Conservation (phyloP, 2,113 vertebrate species). For the Pachypanchax playfairii region DNA sequence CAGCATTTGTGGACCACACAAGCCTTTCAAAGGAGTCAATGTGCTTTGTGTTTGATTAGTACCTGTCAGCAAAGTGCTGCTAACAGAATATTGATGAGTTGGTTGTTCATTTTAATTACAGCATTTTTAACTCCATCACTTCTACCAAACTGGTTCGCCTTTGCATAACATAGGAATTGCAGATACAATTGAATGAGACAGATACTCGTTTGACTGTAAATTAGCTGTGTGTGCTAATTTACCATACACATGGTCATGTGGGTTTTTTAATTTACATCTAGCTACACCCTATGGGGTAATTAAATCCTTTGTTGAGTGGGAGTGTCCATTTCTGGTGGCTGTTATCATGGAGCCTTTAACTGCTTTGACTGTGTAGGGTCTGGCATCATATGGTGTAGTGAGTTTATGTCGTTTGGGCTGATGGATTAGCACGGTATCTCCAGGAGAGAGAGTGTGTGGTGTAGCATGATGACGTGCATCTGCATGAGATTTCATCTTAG, state of each 20-base stretch:
- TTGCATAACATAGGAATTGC: constrained; percentile 19
- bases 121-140: constrained; percentile 39
- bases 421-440: not conserved
- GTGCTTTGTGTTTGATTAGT: constrained; percentile 48
- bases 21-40: constrained; percentile 29
- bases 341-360: too few species aligned
- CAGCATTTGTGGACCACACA: constrained; percentile 11
- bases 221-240: too few species aligned
- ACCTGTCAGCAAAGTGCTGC: constrained; percentile 32
- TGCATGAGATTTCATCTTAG: too few species aligned
- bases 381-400: too few species aligned
- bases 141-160: constrained; percentile 26
- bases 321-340: too few species aligned
- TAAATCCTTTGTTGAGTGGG: too few species aligned
- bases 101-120: constrained; percentile 25
- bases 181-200: constrained; percentile 3
- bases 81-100: constrained; percentile 47
- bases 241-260: too few species aligned
- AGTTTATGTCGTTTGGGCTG: not conserved
- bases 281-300: too few species aligned
- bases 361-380: too few species aligned
- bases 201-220: not conserved
- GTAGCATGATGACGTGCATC: not conserved
- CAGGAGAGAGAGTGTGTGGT: not conserved
- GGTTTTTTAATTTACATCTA: too few species aligned